Percentiles rank a stretch among this genome's conserved stretches.
Conservation (phyloP, 2,888 invertebrate genomes). For the Sialis lutaria region DNA sequence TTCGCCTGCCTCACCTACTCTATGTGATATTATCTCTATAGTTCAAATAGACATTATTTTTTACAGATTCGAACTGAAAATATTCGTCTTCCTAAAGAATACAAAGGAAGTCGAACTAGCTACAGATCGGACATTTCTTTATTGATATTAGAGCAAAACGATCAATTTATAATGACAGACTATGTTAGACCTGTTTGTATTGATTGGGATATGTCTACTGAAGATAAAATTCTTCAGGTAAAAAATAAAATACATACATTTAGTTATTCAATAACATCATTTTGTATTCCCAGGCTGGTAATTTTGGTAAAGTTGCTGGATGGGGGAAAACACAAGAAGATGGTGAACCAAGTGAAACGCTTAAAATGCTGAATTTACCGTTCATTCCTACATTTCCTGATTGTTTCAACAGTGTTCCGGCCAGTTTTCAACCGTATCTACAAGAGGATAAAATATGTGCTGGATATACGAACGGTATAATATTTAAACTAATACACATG, state of each 20-base stretch:
- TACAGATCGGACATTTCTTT: slow-evolving; percentile 1
- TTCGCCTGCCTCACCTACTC: too few relatives aligned
- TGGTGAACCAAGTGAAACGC: background rate
- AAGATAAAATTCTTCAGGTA: background rate
- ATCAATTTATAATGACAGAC: background rate
- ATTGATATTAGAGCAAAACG: background rate
- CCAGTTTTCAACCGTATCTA: background rate
- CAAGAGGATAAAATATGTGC: slow-evolving; percentile 3
- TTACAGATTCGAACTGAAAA: background rate
- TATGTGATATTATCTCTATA: too few relatives aligned
- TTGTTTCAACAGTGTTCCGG: slow-evolving; percentile 1
- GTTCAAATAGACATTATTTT: too few relatives aligned
- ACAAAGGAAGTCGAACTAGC: slow-evolving; percentile 1
- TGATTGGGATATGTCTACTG: background rate
- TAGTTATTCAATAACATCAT: too few relatives aligned
- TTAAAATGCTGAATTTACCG: background rate
- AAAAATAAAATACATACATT: background rate
- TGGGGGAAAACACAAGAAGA: background rate
- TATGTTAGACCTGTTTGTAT: background rate
- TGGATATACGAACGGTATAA: slow-evolving; percentile 1
- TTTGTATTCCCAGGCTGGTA: background rate
- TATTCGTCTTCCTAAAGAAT: background rate
- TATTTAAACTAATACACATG: too few relatives aligned
- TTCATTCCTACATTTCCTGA: background rate
- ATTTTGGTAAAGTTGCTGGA: slow-evolving; percentile 1